Percentiles rank a stretch among this genome's conserved stretches.
Evolutionary conservation across 2,113 vertebrate species (phyloP).

Genomic region (Gambusia affinis): DNA sequence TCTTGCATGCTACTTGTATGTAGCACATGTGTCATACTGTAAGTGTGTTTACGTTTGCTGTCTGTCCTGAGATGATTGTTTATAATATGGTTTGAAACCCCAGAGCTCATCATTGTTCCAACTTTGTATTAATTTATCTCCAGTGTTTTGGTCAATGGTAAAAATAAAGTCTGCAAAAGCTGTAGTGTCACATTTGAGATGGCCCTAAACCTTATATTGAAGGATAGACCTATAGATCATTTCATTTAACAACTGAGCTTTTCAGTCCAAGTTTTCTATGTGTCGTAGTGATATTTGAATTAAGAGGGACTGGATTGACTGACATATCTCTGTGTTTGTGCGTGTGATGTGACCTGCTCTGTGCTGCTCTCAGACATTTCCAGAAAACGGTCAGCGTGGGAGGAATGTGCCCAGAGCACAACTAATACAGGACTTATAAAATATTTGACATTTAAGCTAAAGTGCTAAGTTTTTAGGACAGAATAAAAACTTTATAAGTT

Average conservation of each 20-base stretch:
- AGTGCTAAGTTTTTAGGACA: not conserved
- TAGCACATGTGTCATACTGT: constrained; percentile 74
- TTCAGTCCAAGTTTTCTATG: not conserved
- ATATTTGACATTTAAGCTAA: not conserved
- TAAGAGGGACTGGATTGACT: not conserved
- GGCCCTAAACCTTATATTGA: not conserved
- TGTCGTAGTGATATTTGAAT: not conserved
- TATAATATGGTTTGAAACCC: constrained; percentile 36
- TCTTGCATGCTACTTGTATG: constrained; percentile 81
- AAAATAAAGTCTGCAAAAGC: not conserved
- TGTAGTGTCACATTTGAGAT: not conserved
- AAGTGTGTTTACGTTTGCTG: constrained; percentile 69
- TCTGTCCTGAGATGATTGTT: constrained; percentile 62
- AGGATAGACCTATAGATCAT: not conserved
- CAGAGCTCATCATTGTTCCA: constrained; percentile 39
- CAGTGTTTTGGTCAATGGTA: constrained; percentile 30
- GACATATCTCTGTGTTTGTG: not conserved
- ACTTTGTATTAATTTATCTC: constrained; percentile 49
- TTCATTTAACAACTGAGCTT: not conserved
- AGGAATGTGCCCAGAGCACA: not conserved
- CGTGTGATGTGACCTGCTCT: not conserved
- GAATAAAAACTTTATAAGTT: not conserved
- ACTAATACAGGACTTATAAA: not conserved
- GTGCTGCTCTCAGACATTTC: not conserved
- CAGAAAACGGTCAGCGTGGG: not conserved